Conservation (phyloP, 2,888 invertebrate species). For the Nephrotoma flavescens region DNA sequence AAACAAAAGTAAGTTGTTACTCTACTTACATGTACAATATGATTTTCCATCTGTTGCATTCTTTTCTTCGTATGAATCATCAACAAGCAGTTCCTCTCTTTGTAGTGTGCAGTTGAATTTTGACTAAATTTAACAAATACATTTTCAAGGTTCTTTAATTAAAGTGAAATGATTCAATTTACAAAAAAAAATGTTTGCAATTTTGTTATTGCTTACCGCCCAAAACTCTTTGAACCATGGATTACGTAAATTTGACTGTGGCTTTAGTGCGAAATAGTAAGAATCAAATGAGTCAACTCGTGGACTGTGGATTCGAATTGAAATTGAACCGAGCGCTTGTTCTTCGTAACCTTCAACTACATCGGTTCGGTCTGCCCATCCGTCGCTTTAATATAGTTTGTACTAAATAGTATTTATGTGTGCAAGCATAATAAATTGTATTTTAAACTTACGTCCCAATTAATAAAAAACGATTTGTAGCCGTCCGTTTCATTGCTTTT, state of each 20-base stretch:
- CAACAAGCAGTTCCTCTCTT: neutral
- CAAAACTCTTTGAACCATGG: constrained; percentile 63
- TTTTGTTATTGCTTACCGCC: constrained; percentile 35
- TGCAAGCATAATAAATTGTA: neutral
- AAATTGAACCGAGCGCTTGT: constrained; percentile 54
- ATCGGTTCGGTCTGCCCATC: constrained; percentile 61
- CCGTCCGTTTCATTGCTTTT: constrained; percentile 40
- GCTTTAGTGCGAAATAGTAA: constrained; percentile 50
- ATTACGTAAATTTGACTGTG: constrained; percentile 47
- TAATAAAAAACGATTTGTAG: constrained; percentile 44
- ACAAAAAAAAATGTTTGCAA: neutral
- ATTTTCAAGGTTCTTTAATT: neutral
- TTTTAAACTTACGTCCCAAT: constrained; percentile 37
- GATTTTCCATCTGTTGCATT: neutral
- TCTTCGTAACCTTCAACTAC: constrained; percentile 51
- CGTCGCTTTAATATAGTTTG: constrained; percentile 35
- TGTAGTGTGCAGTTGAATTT: neutral
- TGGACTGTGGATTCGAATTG: constrained; percentile 61
- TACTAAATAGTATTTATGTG: neutral
- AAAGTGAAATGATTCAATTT: neutral
- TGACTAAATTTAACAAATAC: neutral
- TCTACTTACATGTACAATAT: neutral
- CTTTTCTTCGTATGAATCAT: neutral
- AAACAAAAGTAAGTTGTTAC: neutral
- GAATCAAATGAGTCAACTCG: constrained; percentile 46